Evolutionary conservation across 2,113 vertebrate genomes (phyloP).

Genomic region (human): DNA sequence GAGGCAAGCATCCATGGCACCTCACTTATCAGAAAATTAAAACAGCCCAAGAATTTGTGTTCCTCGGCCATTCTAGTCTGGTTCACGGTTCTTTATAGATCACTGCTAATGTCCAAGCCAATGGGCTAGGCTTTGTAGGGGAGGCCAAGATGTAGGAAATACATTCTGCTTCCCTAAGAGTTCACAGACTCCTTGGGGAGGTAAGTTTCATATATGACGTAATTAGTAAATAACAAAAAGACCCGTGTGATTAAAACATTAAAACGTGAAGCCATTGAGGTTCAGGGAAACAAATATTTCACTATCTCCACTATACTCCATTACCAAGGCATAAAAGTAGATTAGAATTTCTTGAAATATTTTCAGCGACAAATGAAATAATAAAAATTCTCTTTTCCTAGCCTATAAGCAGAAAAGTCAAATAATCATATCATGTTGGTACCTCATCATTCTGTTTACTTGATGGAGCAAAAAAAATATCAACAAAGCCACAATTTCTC

Average conservation of each 20-base stretch:
- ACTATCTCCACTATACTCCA: constrained; percentile 3
- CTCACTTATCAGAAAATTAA: not conserved
- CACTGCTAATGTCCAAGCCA: not conserved
- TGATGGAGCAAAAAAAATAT: constrained; percentile 41
- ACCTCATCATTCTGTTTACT: constrained; percentile 47
- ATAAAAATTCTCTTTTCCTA: constrained; percentile 29
- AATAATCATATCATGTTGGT: constrained; percentile 9
- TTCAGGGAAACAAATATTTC: constrained; percentile 45
- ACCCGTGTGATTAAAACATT: not conserved
- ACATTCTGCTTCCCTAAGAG: not conserved
- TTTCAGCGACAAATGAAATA: constrained; percentile 56
- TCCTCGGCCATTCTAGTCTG: not conserved
- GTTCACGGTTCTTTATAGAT: not conserved
- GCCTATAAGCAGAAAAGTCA: constrained; percentile 43
- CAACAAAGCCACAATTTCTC: constrained; percentile 42
- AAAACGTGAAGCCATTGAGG: constrained; percentile 11
- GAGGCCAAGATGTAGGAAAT: not conserved
- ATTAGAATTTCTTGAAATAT: constrained; percentile 62
- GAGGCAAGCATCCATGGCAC: not conserved
- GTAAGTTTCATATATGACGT: not conserved
- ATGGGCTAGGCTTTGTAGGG: not conserved
- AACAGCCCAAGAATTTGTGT: not conserved
- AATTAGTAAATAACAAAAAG: constrained; percentile 33
- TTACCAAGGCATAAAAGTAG: constrained; percentile 35
- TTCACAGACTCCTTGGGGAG: not conserved